Evolutionary conservation across 2,797 vertebrate species (phyloP), one percentile per base, ranked within the genome.

Genomic region (Neoniphon sammara): DNA sequence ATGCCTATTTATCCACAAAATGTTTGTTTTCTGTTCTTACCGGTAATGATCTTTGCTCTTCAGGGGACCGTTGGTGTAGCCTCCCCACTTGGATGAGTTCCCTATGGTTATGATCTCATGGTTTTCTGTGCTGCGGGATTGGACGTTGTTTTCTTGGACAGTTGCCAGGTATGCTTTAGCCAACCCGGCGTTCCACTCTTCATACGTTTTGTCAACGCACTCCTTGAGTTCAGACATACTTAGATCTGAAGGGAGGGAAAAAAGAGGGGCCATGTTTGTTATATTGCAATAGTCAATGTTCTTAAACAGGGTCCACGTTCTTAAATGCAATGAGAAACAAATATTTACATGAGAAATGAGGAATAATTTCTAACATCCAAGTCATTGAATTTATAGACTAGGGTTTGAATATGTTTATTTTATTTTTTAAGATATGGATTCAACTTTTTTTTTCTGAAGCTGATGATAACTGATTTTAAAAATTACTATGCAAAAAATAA

Each of bases 61-160:
- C 57, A 95, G 91, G 54, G 14, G 0, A 55, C 87, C 88, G 31
- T 95, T 95, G 0, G 0, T 18, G 77, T 94, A 94, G 21, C 0
- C 11, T 0, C 74, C 0, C 89, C 78, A 93, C 0, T 0, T 0
- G 9, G 34, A 31, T 12, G 0, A 14, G 64, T 82, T 69, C 66
- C 94, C 94, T 6, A 94, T 42, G 0, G 1, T 1, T 4, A 92
- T 55, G 4, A 0, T 11, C 44, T 86, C 11, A 15, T 0, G 0
- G 2, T 3, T 5, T 0, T 1, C 17, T 10, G 0, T n/a, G 10
- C 66, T 87, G 15, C 80, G 83, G 0, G 21, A 3, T 0, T 10
- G 2, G 0, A 0, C 0, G 1, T 0, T 7, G 3, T 6, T 62
- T 0, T 31, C 1, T 47, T 0, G 36, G 25, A 93, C 55, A 44